A percentile compares a stretch with the other conserved stretches of the same genome.
Evolutionary conservation across 2,888 invertebrate species (phyloP).

Genomic region (Rhagonycha fulva): DNA sequence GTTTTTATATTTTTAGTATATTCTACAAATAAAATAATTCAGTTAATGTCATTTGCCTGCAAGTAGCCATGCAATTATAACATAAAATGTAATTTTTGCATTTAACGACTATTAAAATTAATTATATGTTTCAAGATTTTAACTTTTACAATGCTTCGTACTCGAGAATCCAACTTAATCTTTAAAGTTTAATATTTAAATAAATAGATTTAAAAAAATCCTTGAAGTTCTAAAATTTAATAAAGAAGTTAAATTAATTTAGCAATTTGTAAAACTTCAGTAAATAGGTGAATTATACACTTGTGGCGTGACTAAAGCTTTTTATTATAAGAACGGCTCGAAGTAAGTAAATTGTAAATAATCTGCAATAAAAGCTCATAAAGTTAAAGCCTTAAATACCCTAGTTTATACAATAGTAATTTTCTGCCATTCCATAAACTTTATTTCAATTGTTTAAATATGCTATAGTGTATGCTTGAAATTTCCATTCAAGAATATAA

Average conservation of each 20-base stretch:
- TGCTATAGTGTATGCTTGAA: not conserved
- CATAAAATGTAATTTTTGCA: no score
- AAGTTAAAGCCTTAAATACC: not conserved
- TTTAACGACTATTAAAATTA: no score
- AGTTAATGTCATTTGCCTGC: no score
- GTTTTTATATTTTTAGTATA: no score
- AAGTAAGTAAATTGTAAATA: slow-evolving; percentile 1
- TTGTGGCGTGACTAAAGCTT: not conserved
- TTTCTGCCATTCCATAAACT: not conserved
- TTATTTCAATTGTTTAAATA: not conserved
- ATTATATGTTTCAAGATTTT: no score
- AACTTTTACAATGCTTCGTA: not conserved
- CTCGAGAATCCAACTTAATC: not conserved
- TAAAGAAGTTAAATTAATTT: not conserved
- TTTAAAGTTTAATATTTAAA: not conserved
- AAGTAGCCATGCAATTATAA: no score
- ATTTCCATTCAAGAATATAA: not conserved
- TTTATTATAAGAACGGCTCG: not conserved
- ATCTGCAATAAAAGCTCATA: not conserved
- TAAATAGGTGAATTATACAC: slow-evolving; percentile 1
- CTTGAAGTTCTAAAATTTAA: not conserved
- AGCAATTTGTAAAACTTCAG: not conserved
- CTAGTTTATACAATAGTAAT: not conserved
- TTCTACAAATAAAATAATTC: no score
- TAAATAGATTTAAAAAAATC: not conserved